Percentiles rank a stretch among this genome's conserved stretches.
Conservation (phyloP, 2,797 vertebrate species). For the Pantherophis alleghaniensis region DNA sequence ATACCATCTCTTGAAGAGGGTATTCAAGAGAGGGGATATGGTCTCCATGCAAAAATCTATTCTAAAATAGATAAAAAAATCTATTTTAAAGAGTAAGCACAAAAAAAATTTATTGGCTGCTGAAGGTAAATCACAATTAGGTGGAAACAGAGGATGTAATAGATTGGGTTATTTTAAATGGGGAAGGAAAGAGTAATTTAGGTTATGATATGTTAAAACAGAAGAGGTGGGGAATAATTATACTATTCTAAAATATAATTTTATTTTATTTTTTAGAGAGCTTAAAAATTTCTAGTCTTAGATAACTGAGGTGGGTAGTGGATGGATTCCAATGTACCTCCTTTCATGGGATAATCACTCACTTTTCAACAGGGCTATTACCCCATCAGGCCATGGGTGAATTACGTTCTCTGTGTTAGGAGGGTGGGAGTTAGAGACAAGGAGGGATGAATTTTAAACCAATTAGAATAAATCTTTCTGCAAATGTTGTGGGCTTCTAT, state of each 20-base stretch:
- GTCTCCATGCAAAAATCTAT: background rate
- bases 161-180: background rate
- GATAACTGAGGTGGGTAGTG: background rate
- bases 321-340: background rate
- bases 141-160: background rate
- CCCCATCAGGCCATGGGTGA: background rate
- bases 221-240: background rate
- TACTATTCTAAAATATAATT: background rate
- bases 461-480: background rate
- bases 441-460: background rate
- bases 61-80: background rate
- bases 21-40: background rate
- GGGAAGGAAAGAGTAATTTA: background rate
- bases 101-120: background rate
- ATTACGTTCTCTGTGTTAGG: background rate
- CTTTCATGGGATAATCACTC: background rate
- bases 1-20: background rate
- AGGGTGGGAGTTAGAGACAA: background rate
- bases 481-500: constrained; percentile 13
- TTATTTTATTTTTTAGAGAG: background rate
- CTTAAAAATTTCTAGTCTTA: background rate
- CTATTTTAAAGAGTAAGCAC: background rate
- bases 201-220: background rate
- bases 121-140: background rate
- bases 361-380: background rate